Percentiles rank a stretch among this genome's conserved stretches.
Conservation (phyloP, 1,140 invertebrate species). For the Homalodisca vitripennis region DNA sequence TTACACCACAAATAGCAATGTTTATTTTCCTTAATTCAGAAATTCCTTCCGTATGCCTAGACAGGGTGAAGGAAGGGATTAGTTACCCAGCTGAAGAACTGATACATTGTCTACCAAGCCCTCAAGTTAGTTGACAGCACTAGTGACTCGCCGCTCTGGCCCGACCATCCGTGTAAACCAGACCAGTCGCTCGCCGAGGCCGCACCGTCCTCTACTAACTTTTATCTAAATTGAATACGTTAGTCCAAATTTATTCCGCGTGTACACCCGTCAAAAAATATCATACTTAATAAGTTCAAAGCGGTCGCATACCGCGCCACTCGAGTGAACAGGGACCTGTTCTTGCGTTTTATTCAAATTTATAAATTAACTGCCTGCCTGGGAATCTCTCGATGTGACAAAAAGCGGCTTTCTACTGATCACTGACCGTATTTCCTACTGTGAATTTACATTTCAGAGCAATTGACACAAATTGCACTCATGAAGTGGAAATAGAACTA, state of each 20-base stretch:
- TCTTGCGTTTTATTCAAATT: slow-evolving; percentile 21
- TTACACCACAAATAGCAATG: no score
- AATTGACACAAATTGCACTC: no score
- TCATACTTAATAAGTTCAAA: neutral
- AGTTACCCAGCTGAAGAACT: no score
- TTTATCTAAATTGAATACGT: slow-evolving; percentile 9
- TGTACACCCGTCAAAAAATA: slow-evolving; percentile 3
- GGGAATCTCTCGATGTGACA: neutral
- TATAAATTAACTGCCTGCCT: slow-evolving; percentile 18
- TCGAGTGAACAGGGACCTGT: neutral
- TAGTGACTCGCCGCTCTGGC: no score
- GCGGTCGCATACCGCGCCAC: neutral
- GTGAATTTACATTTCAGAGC: no score
- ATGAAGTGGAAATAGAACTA: no score
- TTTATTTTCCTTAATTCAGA: no score
- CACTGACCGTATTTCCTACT: neutral
- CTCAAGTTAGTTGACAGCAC: no score
- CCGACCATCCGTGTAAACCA: no score
- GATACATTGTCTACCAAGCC: no score
- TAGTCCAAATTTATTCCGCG: slow-evolving; percentile 8
- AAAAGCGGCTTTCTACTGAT: neutral
- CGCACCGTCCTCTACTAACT: neutral
- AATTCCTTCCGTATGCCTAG: no score
- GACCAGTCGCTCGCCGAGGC: neutral
- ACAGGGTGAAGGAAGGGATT: no score